Conservation (phyloP, 1,140 invertebrate species). For the Theocolax elegans region DNA sequence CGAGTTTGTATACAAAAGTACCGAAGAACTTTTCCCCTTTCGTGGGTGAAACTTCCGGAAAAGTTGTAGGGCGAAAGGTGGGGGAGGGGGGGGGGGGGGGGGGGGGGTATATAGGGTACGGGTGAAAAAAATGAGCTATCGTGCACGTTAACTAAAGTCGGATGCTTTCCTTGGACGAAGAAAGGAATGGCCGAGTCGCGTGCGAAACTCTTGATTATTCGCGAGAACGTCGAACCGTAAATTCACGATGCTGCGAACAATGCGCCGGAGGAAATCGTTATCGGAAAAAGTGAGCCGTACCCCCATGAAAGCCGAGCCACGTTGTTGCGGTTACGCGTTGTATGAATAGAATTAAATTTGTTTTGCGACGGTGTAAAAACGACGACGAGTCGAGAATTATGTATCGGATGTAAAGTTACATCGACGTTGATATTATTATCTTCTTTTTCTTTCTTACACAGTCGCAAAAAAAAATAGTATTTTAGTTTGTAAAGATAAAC, state of each 20-base stretch:
- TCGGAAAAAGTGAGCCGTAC: slow-evolving; percentile 19
- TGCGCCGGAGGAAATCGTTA: slow-evolving; percentile 19
- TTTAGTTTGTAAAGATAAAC: too few relatives aligned
- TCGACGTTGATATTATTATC: too few relatives aligned
- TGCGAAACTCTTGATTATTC: slow-evolving; percentile 26
- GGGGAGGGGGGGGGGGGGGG: too few relatives aligned
- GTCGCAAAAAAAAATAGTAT: too few relatives aligned
- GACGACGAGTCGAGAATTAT: background rate
- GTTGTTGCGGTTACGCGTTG: background rate
- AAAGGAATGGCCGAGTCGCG: slow-evolving; percentile 19
- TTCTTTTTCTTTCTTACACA: too few relatives aligned
- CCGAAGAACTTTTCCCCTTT: slow-evolving; percentile 5
- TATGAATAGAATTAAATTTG: slow-evolving; percentile 19
- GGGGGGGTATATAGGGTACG: too few relatives aligned
- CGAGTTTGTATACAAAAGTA: background rate
- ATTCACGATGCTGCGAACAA: slow-evolving; percentile 18
- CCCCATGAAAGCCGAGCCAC: background rate
- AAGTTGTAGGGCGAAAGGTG: background rate
- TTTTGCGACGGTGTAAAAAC: background rate
- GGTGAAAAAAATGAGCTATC: slow-evolving; percentile 7
- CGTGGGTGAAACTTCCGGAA: background rate
- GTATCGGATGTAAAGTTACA: background rate
- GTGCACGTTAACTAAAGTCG: slow-evolving; percentile 19
- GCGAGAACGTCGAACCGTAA: slow-evolving; percentile 33
- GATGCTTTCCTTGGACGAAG: background rate